Percentiles rank a stretch among this genome's conserved stretches.
phyloP scores from a whole-genome alignment of 2,797 vertebrate species.

The Onychomys leucogaster region DNA sequence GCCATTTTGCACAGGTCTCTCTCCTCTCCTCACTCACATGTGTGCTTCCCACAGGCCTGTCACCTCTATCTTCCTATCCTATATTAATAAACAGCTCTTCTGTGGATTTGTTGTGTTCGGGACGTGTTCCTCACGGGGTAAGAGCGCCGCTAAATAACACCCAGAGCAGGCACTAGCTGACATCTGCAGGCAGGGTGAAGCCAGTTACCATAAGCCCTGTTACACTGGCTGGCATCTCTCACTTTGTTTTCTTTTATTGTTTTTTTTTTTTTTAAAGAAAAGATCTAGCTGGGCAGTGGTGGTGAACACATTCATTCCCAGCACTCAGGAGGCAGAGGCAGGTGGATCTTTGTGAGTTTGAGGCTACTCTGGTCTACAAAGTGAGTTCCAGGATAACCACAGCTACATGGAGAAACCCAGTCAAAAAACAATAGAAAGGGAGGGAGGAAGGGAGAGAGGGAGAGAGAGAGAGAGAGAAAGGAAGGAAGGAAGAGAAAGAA shows the following conservation, averaged over 20 bases:
- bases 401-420: neutral
- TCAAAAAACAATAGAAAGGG: neutral
- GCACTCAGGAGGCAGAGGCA: neutral
- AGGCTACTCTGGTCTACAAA: neutral
- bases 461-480: too few species aligned
- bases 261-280: neutral
- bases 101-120: too few species aligned
- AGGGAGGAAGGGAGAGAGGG: too few species aligned
- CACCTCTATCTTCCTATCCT: too few species aligned
- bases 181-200: neutral
- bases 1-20: too few species aligned
- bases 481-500: too few species aligned
- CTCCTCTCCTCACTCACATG: too few species aligned
- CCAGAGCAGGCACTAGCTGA: neutral
- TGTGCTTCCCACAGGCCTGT: too few species aligned
- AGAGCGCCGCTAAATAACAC: too few species aligned
- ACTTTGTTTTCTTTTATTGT: neutral
- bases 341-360: too few species aligned
- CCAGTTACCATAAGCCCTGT: neutral
- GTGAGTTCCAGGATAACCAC: neutral
- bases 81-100: too few species aligned
- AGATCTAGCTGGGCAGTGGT: neutral
- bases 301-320: neutral
- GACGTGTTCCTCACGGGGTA: too few species aligned
- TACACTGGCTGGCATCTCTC: neutral